Base-by-base conservation (phyloP, 2,113 vertebrate species). In the Meriones unguiculatus region DNA sequence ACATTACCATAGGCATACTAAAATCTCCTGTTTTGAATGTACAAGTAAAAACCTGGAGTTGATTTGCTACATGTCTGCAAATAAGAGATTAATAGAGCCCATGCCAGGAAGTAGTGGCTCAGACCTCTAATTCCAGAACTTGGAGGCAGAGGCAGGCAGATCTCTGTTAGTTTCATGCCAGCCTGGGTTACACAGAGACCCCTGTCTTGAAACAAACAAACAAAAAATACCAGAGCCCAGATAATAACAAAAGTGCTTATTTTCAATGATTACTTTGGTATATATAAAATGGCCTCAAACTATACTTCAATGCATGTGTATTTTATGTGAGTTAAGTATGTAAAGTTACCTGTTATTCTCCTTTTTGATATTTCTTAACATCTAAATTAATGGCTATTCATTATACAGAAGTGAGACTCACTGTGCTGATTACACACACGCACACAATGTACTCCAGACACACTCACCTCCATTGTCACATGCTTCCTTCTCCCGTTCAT, bases 11-110 rank as follows among this genome's bases (percentile, higher is more conserved):
- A 52, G 67, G 38, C 25, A 41, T 69, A 57, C 15, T 59, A 86
- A 88, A 91, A 91, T 57, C 52, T 95, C 54, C 41, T 41, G 69
- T 62, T 91, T 72, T 77, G 7, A 72, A 77, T 81, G 38, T 77
- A 18, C 38, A 92, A 91, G 69, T 90, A 35, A 54, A 93, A 35
- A 13, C 32, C 70, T 82, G 72, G 52, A 72, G 70, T 28, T 95
- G 80, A 85, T 69, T 88, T 91, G 1, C 5, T 32, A 32, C 64
- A 38, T 17, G 5, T 64, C 18, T 57, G 57, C n/a, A 70, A 94
- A 76, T 82, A 80, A 81, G 70, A 82, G 87, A 82, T 35, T 65
- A 92, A 50, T 14, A 94, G 22, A 89, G 14, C 59, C 20, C 13
- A 9, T 41, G 72, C n/a, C 72, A 75, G 20, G n/a, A 2, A 24